Evolutionary conservation across 2,797 vertebrate species (phyloP), one percentile per base, ranked within the genome.

Genomic region (Danio tinwini): DNA sequence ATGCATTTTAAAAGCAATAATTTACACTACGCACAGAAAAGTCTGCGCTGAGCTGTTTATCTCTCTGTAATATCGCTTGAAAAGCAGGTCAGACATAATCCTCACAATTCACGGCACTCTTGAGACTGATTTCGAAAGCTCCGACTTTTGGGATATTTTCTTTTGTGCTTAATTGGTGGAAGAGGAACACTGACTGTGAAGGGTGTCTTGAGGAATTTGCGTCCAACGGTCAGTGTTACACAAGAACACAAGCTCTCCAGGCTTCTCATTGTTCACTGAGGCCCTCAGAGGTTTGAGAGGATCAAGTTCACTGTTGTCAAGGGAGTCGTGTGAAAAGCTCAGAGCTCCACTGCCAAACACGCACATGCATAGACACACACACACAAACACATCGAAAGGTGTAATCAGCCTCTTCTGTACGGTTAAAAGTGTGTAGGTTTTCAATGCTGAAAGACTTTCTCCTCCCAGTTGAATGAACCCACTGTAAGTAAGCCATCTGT

Each of bases 281-380:
- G 70, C 59, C 53, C 56, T 75, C 19, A 55, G 68, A 68, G 63
- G 45, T 52, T 76, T 75, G 21, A 76, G 44, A 65, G 70, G 72
- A 74, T 80, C 76, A 78, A 84, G 71, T 81, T 81, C 78, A 73
- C 68, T 65, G 56, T 68, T 72, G 71, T 59, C 53, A 80, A 70
- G 76, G 67, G 19, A 62, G 63, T 47, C 29, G 56, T 78, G 82
- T 62, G 56, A 82, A 82, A 78, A 82, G 47, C 76, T 55, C 16
- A 21, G 29, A n/a, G n/a, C 76, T 70, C 39, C 53, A 62, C 49
- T 58, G 50, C 64, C 37, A 61, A 12, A 45, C 71, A 17, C 45
- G 0, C 55, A 64, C 44, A 37, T 6, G 16, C 58, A 21, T 29
- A 8, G 50, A 52, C 37, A n/a, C 53, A 11, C 50, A 0, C 56